Conservation (phyloP, 2,888 invertebrate genomes). For the Rhorus exstirpatorius region DNA sequence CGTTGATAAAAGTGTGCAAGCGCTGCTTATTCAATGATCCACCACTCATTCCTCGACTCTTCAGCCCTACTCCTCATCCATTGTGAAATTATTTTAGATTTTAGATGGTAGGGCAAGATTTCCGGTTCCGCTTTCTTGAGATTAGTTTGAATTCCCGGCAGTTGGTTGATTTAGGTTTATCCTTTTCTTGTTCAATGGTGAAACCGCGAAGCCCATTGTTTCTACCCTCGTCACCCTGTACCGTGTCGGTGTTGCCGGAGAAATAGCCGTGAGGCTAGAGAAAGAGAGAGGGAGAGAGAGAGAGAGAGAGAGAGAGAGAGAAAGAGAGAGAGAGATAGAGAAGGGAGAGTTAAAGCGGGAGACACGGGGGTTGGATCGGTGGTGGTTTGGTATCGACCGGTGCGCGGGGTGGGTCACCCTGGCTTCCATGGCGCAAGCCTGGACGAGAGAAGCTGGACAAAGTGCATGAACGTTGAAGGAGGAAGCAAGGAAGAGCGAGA, state of each 20-base stretch:
- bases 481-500: slow-evolving; percentile 61
- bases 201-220: slow-evolving; percentile 14
- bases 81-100: no score
- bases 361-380: slow-evolving; percentile 71
- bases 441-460: slow-evolving; percentile 78
- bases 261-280: slow-evolving; percentile 9
- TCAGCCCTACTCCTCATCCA: no score
- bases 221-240: slow-evolving; percentile 26
- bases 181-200: background rate
- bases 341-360: slow-evolving; percentile 36
- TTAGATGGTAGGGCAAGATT: background rate
- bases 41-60: no score
- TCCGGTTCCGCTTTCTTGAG: background rate
- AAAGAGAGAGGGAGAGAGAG: background rate
- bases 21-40: no score
- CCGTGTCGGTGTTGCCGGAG: slow-evolving; percentile 3
- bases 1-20: no score
- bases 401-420: slow-evolving; percentile 81
- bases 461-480: slow-evolving; percentile 49
- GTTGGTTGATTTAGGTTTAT: background rate
- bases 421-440: slow-evolving; percentile 83
- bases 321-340: background rate
- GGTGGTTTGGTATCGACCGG: slow-evolving; percentile 84
- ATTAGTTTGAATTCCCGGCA: background rate
- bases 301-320: background rate